Evolutionary conservation across 2,113 vertebrate species (phyloP), one percentile per base, ranked within the genome.

Genomic region (Saccopteryx bilineata): DNA sequence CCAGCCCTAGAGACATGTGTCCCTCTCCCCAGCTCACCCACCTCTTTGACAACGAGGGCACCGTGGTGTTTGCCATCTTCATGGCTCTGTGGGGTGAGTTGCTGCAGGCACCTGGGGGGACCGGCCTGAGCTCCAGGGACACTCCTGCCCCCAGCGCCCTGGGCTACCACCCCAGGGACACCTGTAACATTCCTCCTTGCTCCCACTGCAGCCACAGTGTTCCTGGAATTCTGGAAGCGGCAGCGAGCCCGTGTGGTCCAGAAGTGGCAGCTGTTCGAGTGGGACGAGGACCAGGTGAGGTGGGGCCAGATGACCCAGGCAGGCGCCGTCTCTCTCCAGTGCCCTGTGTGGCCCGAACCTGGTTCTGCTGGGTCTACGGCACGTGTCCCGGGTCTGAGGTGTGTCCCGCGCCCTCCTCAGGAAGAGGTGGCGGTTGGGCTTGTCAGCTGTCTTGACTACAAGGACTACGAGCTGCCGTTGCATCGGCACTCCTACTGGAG

Each of bases 11-110:
- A 18, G 39, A 66, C 5, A 1, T 2, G 31, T 10, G 5, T 80
- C 23, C 39, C 10, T 85, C 33, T 56, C 90, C 85, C 5, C 97
- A 99, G 99, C 94, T 99, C 96, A 99, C 99, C 14, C 99, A 99
- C 94, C 98, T 99, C 78, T 99, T 99, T 85, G 99, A 99, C 98
- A 99, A 99, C 26, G 99, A 99, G 87, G 99, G 99, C 54, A 99
- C 99, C 0, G 99, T 99, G 72, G 14, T 98, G n/a, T 99, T 99
- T 74, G 99, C 99, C 21, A 99, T 99, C 74, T 98, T 99, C 97
- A 99, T 99, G 99, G 99, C 99, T 0, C 83, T 99, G 87, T 99
- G 99, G 99, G 99, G 99, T 99, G 98, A 98, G 99, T 98, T 26
- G 2, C 52, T 0, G 7, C 0, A 7, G 78, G 19, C 5, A 2